Evolutionary conservation across 2,797 vertebrate genomes (phyloP).

Genomic region (Nyctibius grandis): DNA sequence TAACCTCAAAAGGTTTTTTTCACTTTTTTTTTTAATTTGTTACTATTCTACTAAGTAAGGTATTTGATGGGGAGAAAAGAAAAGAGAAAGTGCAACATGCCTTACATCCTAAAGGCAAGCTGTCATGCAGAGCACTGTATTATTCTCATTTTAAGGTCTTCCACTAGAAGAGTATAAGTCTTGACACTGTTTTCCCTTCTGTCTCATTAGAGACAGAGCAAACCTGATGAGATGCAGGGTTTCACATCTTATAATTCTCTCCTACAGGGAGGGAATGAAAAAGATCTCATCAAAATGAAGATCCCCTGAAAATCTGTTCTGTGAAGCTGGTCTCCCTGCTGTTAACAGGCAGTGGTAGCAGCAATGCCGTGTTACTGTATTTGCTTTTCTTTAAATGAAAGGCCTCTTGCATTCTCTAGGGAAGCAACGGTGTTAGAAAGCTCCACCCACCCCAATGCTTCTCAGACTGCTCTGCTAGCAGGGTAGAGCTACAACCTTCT

Average conservation of each 20-base stretch:
- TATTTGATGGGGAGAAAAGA: not conserved
- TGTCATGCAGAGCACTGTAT: not conserved
- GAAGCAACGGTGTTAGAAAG: not conserved
- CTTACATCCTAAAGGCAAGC: not conserved
- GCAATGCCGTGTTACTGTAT: not conserved
- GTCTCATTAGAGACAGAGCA: conserved; percentile 38
- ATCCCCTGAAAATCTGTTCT: not conserved
- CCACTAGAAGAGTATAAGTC: not conserved
- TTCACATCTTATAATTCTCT: not conserved
- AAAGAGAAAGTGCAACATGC: not conserved
- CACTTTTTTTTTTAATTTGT: not conserved
- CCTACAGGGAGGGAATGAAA: not conserved
- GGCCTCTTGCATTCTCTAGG: not conserved
- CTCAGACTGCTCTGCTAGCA: not conserved
- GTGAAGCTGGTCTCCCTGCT: not conserved
- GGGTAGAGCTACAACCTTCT: not conserved
- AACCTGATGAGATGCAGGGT: not conserved
- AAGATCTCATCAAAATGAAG: conserved; percentile 16
- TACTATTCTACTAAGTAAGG: not conserved
- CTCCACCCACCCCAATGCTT: not conserved
- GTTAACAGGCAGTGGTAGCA: not conserved
- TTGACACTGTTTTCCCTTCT: conserved; percentile 35
- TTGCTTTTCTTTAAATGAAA: not conserved
- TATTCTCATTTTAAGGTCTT: conserved; percentile 18
- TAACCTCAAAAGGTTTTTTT: not conserved